These are phyloP conservation scores for Champsocephalus gunnari DNA, from an alignment of 2,797 vertebrate species.

Conservation along the genomic window DNA sequence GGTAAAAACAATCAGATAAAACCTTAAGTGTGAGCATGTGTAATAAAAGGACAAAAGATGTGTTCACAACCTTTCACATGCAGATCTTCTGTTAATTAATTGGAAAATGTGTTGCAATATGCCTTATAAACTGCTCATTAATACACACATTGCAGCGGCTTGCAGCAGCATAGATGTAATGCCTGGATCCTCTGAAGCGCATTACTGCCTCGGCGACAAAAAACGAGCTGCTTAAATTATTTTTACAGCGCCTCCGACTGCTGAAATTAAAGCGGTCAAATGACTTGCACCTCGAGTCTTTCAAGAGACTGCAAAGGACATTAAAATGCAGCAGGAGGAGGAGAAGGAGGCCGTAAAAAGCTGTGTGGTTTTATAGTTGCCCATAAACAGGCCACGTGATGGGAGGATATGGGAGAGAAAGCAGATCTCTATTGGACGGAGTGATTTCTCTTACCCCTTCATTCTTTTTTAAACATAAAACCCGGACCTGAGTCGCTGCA, in stretches of 20 bases:
- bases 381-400: slow-evolving; percentile 63
- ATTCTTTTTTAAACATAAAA: slow-evolving; percentile 56
- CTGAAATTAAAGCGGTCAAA: slow-evolving; percentile 57
- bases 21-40: not conserved
- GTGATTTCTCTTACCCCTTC: not conserved
- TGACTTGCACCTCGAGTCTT: slow-evolving; percentile 50
- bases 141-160: slow-evolving; percentile 16
- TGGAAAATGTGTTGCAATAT: slow-evolving; percentile 19
- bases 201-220: slow-evolving; percentile 29
- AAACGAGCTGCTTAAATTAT: slow-evolving; percentile 40
- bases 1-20: not conserved
- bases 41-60: slow-evolving; percentile 11
- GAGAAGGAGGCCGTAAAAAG: slow-evolving; percentile 65
- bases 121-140: slow-evolving; percentile 46
- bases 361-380: slow-evolving; percentile 62
- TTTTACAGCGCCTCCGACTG: slow-evolving; percentile 36
- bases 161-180: slow-evolving; percentile 27
- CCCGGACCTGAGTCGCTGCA: slow-evolving; percentile 37
- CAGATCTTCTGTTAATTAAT: slow-evolving; percentile 25
- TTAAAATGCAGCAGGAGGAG: slow-evolving; percentile 56
- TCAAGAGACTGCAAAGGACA: slow-evolving; percentile 52
- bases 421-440: slow-evolving; percentile 36
- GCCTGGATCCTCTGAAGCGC: slow-evolving; percentile 21
- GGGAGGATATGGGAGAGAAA: slow-evolving; percentile 32
- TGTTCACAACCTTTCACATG: slow-evolving; percentile 10